Percentiles rank a stretch among this genome's conserved stretches.
Conservation (phyloP, 2,797 vertebrate species). For the Cirrhinus mrigala region DNA sequence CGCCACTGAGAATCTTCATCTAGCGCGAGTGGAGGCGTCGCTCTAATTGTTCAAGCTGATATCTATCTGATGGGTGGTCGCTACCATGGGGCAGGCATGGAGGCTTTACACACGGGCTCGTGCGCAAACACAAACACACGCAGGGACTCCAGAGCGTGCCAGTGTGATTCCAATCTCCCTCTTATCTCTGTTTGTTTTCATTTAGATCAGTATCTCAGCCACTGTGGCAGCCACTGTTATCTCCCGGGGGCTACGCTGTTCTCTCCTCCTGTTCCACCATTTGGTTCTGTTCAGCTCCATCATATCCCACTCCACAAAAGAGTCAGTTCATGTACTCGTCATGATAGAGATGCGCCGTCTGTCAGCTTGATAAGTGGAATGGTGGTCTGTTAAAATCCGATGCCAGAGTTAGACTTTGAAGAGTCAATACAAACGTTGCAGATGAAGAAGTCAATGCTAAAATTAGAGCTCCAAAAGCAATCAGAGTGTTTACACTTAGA, state of each 20-base stretch:
- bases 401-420: constrained; percentile 24
- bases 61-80: constrained; percentile 56
- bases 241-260: constrained; percentile 53
- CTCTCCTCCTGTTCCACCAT: constrained; percentile 52
- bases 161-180: constrained; percentile 45
- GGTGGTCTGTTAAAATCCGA: constrained; percentile 24
- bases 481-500: constrained; percentile 5
- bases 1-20: constrained; percentile 43
- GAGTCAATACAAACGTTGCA: constrained; percentile 8
- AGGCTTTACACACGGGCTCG: constrained; percentile 13
- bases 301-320: constrained; percentile 46
- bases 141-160: constrained; percentile 39
- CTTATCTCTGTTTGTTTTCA: constrained; percentile 60
- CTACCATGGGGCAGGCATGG: constrained; percentile 20
- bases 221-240: constrained; percentile 54
- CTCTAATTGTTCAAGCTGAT: constrained; percentile 57
- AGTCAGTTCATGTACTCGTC: constrained; percentile 29
- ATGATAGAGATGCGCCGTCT: constrained; percentile 30
- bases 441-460: constrained; percentile 23
- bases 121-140: constrained; percentile 45
- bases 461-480: background rate
- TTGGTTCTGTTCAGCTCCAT: constrained; percentile 53
- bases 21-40: constrained; percentile 19
- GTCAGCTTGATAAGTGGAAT: constrained; percentile 35
- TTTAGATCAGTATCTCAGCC: constrained; percentile 59